Evolutionary conservation across 2,797 vertebrate species (phyloP).

Genomic region (Lacerta bilineata): DNA sequence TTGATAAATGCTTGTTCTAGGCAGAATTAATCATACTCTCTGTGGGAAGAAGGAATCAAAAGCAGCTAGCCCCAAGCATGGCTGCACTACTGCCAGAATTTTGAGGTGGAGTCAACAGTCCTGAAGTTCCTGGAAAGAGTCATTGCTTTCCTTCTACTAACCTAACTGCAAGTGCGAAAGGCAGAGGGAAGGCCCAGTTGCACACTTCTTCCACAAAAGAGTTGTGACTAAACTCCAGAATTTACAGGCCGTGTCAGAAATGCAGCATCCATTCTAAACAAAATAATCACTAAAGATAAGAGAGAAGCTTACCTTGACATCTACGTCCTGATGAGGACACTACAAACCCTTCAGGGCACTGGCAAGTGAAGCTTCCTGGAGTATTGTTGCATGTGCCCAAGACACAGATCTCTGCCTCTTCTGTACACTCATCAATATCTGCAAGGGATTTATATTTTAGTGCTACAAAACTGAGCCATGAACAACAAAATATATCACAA

Average conservation of each 20-base stretch:
- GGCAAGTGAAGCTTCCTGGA: slow-evolving; percentile 92
- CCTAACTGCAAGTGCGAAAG: not conserved
- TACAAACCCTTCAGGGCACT: slow-evolving; percentile 92
- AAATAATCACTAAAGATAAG: slow-evolving; percentile 52
- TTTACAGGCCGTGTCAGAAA: slow-evolving; percentile 54
- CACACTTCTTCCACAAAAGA: slow-evolving; percentile 44
- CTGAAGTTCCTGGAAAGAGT: slow-evolving; percentile 60
- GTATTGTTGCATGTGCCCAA: slow-evolving; percentile 94
- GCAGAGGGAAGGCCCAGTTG: not conserved
- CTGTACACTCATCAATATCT: slow-evolving; percentile 96
- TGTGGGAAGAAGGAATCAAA: slow-evolving; percentile 65
- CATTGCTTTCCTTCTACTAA: slow-evolving; percentile 9
- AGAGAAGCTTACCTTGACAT: slow-evolving; percentile 89
- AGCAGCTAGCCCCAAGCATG: slow-evolving; percentile 65
- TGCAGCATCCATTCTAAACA: slow-evolving; percentile 50
- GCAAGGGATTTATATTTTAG: slow-evolving; percentile 63
- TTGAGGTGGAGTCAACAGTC: slow-evolving; percentile 35
- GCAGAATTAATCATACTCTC: slow-evolving; percentile 71
- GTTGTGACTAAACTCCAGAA: slow-evolving; percentile 49
- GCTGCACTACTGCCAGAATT: slow-evolving; percentile 57
- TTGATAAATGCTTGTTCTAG: slow-evolving; percentile 67
- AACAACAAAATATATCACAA: slow-evolving; percentile 21
- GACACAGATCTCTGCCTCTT: slow-evolving; percentile 90
- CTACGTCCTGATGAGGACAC: slow-evolving; percentile 90
- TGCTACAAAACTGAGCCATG: slow-evolving; percentile 49